Evolutionary conservation across 2,797 vertebrate genomes (phyloP), one percentile per base, ranked within the genome.

Genomic region (Florisuga fusca): DNA sequence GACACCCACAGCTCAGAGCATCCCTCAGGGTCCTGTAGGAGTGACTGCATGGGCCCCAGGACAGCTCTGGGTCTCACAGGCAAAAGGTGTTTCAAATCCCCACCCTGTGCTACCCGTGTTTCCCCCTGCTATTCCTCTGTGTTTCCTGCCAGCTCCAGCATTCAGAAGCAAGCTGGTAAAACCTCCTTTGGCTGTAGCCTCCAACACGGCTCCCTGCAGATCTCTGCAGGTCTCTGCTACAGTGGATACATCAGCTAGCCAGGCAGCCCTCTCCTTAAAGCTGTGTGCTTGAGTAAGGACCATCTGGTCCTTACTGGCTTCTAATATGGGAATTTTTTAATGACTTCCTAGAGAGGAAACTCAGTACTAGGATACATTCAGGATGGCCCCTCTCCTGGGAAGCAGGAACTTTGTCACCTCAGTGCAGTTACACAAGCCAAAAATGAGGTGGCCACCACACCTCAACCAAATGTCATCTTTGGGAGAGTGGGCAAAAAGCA

Each of bases 41-140:
- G 25, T 5, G 21, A 58, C 0, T 0, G 26, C 43, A 22, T 17
- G 6, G 2, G 20, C 16, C 20, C 7, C 2, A 2, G 10, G 6
- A 19, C 10, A 43, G 63, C 79, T 22, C 19, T 1, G 3, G 10
- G 14, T 17, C 20, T 58, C 12, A 23, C 0, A 43, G 64, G 34
- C 64, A 7, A 63, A 41, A 36, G 9, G 29, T 6, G 4, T 22
- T 89, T 67, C 34, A 85, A 71, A 72, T 29, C 33, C 34, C 15
- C 23, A 5, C 7, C 22, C 36, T 41, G 64, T 19, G 3, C 15
- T 26, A 1, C 0, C 1, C 2, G 0, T 27, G 21, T 13, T 26
- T 50, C 23, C 34, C 51, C 22, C 34, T 26, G 15, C 31, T 54
- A 2, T 6, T 82, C 21, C 59, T 68, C 22, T 67, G 12, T 0